Evolutionary conservation across 2,797 vertebrate genomes (phyloP), one percentile per base, ranked within the genome.

Genomic region (Zenarchopterus dispar): DNA sequence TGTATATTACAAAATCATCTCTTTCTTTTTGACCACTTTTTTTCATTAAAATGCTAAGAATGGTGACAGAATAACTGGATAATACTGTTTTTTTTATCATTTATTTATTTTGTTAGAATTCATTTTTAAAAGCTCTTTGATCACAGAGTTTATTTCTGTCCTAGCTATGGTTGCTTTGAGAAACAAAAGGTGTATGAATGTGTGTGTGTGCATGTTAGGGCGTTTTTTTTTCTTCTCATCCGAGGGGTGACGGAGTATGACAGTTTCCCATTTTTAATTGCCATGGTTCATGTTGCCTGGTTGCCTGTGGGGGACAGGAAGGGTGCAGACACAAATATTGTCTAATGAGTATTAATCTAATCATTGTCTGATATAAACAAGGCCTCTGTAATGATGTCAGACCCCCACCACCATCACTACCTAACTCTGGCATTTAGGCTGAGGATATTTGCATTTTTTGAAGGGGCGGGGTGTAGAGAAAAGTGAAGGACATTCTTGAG

Each of bases 321-420:
- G 88, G 90, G 87, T 90, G 87, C 91, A 92, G 90, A 93, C 92
- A 93, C 74, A 88, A 92, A 94, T 91, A 95, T 93, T 90, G 93
- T 93, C 93, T 95, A 96, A 95, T 91, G 93, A 94, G 92, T 94
- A 94, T 94, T 95, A 93, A 94, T 94, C 93, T 95, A 95, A 95
- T 95, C 91, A 92, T 89, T 90, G 90, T 77, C 88, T 93, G 92
- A 94, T 93, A 93, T 86, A 91, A 87, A 93, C 89, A 91, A 84
- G 80, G 89, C 80, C 84, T 90, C 85, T 78, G 80, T 90, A 80
- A 86, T 88, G 89, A 89, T 91, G 87, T 84, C 49, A 63, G 91
- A 78, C 51, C 77, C 63, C 78, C 75, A 84, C 76, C 71, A 59
- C 75, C 84, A 68, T 84, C 82, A 50, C 73, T 67, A 82, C 81